Evolutionary conservation across 1,140 invertebrate genomes (phyloP).

Genomic region (Antheraea mylitta): DNA sequence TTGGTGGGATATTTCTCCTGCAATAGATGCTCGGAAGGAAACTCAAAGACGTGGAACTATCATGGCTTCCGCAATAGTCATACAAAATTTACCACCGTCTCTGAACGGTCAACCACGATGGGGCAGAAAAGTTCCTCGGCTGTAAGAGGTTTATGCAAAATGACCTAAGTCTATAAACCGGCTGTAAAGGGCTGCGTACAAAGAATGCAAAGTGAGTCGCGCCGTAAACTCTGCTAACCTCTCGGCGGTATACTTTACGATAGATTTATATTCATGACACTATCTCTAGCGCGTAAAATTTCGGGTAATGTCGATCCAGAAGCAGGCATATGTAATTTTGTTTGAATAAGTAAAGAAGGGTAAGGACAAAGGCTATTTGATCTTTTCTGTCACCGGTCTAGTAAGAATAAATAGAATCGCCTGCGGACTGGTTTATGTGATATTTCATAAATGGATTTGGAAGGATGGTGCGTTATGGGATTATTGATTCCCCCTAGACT

Average conservation of each 20-base stretch:
- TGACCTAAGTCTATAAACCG: slow-evolving; percentile 71
- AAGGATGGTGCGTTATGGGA: slow-evolving; percentile 48
- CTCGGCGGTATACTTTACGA: slow-evolving; percentile 69
- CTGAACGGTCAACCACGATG: slow-evolving; percentile 17
- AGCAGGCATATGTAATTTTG: slow-evolving; percentile 78
- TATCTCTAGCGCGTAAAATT: slow-evolving; percentile 76
- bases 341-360: slow-evolving; percentile 77
- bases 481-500: slow-evolving; percentile 50
- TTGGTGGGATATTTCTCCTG: neutral
- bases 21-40: neutral
- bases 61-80: slow-evolving; percentile 19
- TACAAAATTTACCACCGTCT: slow-evolving; percentile 24
- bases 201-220: slow-evolving; percentile 76
- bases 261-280: slow-evolving; percentile 78
- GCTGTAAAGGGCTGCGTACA: slow-evolving; percentile 67
- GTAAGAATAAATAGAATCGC: slow-evolving; percentile 64
- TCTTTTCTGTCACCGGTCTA: slow-evolving; percentile 58
- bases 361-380: slow-evolving; percentile 75
- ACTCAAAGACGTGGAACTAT: slow-evolving; percentile 14
- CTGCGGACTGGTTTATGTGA: slow-evolving; percentile 61
- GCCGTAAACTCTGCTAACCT: slow-evolving; percentile 68
- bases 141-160: slow-evolving; percentile 67
- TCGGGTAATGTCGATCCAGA: slow-evolving; percentile 73
- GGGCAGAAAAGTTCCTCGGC: slow-evolving; percentile 27
- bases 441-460: slow-evolving; percentile 68